Evolutionary conservation across 2,888 invertebrate genomes (phyloP).

Genomic region (Taphrorychus bicolor): DNA sequence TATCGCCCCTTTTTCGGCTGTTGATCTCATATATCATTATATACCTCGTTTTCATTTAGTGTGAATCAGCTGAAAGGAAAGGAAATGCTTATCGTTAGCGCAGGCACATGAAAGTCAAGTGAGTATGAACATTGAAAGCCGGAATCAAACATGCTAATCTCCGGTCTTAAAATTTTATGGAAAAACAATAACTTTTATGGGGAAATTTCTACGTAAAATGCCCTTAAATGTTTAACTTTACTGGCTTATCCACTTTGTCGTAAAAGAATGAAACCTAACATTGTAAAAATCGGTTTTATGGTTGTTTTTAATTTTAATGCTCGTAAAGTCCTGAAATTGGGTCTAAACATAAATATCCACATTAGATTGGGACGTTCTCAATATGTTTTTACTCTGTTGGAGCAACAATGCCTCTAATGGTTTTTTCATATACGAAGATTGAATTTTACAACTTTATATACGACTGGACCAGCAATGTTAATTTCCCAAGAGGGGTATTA

Average conservation of each 20-base stretch:
- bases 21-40: too few relatives aligned
- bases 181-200: slow-evolving; percentile 22
- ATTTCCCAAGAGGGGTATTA: not conserved
- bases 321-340: slow-evolving; percentile 9
- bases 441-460: not conserved
- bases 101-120: too few relatives aligned
- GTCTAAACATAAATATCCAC: slow-evolving; percentile 1
- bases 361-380: not conserved
- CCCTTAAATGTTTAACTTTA: slow-evolving; percentile 18
- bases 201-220: slow-evolving; percentile 16
- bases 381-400: not conserved
- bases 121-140: slow-evolving; percentile 1
- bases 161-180: slow-evolving; percentile 16
- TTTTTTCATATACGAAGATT: not conserved
- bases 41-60: too few relatives aligned
- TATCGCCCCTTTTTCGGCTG: slow-evolving; percentile 1
- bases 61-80: too few relatives aligned
- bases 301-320: slow-evolving; percentile 23
- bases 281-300: slow-evolving; percentile 22
- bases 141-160: slow-evolving; percentile 10
- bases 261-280: slow-evolving; percentile 24
- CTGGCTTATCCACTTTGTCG: slow-evolving; percentile 21
- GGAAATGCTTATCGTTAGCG: too few relatives aligned
- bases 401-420: not conserved
- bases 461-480: not conserved